A percentile compares a stretch with the other conserved stretches of the same genome.
Conservation (phyloP, 2,113 vertebrate genomes). For the Megaptera novaeangliae region DNA sequence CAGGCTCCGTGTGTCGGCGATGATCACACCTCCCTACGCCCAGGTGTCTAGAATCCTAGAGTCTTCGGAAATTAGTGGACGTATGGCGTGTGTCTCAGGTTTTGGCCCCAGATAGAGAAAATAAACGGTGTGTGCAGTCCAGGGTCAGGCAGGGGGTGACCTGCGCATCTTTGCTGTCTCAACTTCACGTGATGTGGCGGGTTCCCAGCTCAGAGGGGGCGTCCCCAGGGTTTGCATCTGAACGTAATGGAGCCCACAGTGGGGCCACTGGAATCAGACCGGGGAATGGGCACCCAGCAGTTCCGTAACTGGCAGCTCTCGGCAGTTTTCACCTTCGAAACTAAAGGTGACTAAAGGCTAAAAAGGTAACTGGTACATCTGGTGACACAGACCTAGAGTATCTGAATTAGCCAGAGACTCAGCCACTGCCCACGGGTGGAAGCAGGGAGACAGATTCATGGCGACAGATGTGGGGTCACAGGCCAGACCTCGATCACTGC, state of each 20-base stretch:
- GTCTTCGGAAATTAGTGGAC: neutral
- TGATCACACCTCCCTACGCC: neutral
- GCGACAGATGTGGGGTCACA: accelerated
- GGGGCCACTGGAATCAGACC: accelerated
- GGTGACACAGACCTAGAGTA: neutral
- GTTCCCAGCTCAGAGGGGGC: neutral
- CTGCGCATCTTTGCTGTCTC: neutral
- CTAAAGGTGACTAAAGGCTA: neutral
- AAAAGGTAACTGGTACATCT: neutral
- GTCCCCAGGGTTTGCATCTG: neutral
- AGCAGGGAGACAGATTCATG: neutral
- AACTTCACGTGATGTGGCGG: accelerated
- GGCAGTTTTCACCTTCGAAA: neutral
- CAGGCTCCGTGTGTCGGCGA: neutral
- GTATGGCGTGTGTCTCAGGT: neutral
- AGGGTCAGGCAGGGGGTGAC: neutral
- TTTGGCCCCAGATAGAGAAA: neutral
- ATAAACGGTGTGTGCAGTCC: neutral
- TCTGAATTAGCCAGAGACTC: neutral
- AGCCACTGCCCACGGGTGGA: neutral
- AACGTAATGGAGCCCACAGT: accelerated
- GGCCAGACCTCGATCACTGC: neutral
- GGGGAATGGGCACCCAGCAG: accelerated
- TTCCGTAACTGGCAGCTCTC: too few relatives aligned
- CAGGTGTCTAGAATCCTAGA: neutral